Conservation (phyloP, 1,140 invertebrate species). For the Phymastichus coffea region DNA sequence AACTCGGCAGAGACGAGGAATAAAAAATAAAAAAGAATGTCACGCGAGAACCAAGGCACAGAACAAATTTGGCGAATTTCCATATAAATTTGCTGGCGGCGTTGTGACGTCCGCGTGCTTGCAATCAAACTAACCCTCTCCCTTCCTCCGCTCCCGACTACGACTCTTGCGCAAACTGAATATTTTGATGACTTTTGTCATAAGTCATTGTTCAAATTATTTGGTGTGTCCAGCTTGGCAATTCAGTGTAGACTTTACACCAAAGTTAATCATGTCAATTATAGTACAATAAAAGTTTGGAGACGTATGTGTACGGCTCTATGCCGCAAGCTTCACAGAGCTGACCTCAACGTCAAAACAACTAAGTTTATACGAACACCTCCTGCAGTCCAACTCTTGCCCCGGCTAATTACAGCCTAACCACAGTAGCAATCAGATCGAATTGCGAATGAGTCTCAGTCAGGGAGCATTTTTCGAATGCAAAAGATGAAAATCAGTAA, state of each 20-base stretch:
- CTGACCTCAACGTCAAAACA: too few species aligned
- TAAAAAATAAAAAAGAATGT: slow-evolving; percentile 23
- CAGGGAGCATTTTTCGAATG: too few species aligned
- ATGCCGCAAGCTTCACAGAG: too few species aligned
- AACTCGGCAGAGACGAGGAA: slow-evolving; percentile 10
- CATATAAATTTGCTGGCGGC: slow-evolving; percentile 44
- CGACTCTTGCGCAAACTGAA: too few species aligned
- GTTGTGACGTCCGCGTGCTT: background rate
- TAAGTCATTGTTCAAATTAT: too few species aligned
- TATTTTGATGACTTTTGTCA: too few species aligned
- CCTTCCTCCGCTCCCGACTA: background rate
- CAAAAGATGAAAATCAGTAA: too few species aligned
- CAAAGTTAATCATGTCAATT: too few species aligned
- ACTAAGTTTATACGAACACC: too few species aligned
- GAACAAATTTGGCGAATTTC: slow-evolving; percentile 44
- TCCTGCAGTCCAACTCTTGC: background rate
- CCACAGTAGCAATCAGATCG: background rate
- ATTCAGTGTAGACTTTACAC: too few species aligned
- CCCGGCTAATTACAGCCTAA: slow-evolving; percentile 4
- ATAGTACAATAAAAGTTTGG: slow-evolving; percentile 2
- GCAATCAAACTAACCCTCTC: slow-evolving; percentile 25
- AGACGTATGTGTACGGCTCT: too few species aligned
- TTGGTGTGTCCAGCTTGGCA: too few species aligned
- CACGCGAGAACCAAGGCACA: slow-evolving; percentile 27
- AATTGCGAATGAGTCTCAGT: slow-evolving; percentile 5